phyloP scores from a whole-genome alignment of 2,797 vertebrate species.

The Rachycentron canadum region DNA sequence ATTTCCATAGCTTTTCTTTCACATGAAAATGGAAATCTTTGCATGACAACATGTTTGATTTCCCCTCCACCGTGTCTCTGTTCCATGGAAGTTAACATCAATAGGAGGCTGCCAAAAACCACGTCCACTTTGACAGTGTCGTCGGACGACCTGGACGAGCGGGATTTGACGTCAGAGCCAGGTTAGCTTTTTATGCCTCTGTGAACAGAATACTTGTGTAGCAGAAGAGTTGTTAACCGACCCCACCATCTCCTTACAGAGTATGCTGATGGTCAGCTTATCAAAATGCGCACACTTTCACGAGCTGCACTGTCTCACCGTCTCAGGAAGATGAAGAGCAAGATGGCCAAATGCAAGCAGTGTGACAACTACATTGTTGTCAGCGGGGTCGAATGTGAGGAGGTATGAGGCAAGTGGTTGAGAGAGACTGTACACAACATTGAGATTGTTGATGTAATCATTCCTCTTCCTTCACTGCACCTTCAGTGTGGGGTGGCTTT shows the following conservation, averaged over 20 bases:
- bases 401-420: constrained; percentile 83
- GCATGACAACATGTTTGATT: constrained; percentile 4
- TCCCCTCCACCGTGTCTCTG: constrained; percentile 20
- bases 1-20: constrained; percentile 3
- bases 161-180: constrained; percentile 83
- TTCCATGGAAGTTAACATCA: constrained; percentile 76
- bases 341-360: constrained; percentile 92
- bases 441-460: background rate
- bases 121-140: constrained; percentile 87
- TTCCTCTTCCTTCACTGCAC: background rate
- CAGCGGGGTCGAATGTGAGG: constrained; percentile 92
- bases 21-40: constrained; percentile 2
- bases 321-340: constrained; percentile 89
- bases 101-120: constrained; percentile 84
- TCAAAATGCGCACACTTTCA: constrained; percentile 84
- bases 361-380: constrained; percentile 95
- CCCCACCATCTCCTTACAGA: constrained; percentile 60
- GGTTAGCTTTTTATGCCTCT: constrained; percentile 74
- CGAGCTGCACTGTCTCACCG: constrained; percentile 90
- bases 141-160: constrained; percentile 91
- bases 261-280: constrained; percentile 61
- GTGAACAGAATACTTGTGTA: background rate
- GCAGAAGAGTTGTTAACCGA: background rate
- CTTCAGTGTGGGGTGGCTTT: constrained; percentile 90
- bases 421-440: background rate